phyloP scores from a whole-genome alignment of 2,113 vertebrate species.

The Pelusios castaneus region DNA sequence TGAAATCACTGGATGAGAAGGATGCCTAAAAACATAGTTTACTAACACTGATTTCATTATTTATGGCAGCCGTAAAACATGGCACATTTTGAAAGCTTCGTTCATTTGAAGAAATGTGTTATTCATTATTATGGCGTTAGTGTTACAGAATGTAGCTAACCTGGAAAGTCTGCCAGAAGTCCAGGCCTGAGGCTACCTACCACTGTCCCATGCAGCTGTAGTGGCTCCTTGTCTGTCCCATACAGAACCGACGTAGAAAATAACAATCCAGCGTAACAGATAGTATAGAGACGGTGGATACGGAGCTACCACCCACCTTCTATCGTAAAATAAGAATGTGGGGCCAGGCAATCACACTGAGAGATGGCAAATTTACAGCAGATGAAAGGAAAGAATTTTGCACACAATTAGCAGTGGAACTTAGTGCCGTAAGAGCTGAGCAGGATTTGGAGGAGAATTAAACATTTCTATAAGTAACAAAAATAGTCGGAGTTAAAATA shows the following conservation, averaged over 20 bases:
- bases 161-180: constrained; percentile 37
- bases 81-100: constrained; percentile 30
- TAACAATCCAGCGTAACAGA: background rate
- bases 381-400: background rate
- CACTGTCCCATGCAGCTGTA: constrained; percentile 19
- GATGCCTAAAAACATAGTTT: constrained; percentile 64
- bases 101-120: constrained; percentile 62
- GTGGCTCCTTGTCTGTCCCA: background rate
- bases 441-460: background rate
- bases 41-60: constrained; percentile 69
- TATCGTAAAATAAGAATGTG: background rate
- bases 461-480: background rate
- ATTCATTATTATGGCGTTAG: constrained; percentile 49
- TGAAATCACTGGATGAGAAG: constrained; percentile 60
- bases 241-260: background rate
- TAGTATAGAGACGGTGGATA: background rate
- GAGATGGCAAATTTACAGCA: background rate
- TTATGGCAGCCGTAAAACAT: constrained; percentile 61
- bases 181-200: background rate
- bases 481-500: no score
- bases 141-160: constrained; percentile 50
- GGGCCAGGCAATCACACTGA: background rate
- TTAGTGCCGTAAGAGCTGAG: background rate
- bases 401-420: background rate
- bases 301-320: background rate